Evolutionary conservation across 2,797 vertebrate species (phyloP).

Genomic region (Epinephelus malabaricus): DNA sequence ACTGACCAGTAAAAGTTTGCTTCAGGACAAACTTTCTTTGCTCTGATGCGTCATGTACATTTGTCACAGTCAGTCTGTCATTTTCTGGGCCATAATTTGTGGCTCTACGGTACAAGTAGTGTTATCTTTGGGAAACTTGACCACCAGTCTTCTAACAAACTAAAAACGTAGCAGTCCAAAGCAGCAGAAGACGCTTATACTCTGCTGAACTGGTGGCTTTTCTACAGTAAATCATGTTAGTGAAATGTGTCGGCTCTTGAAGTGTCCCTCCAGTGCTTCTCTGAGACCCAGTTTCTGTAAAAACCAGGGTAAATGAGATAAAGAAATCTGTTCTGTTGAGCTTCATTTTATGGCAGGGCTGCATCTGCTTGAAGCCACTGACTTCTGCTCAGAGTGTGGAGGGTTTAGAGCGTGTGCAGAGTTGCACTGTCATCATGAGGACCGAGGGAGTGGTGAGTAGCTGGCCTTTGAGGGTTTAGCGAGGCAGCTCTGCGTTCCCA

Average conservation of each 20-base stretch:
- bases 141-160: background rate
- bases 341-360: background rate
- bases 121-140: conserved; percentile 27
- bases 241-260: background rate
- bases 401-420: conserved; percentile 4
- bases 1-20: background rate
- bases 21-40: background rate
- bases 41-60: background rate
- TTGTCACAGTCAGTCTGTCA: conserved; percentile 10
- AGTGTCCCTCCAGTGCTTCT: background rate
- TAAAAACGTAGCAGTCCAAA: conserved; percentile 7
- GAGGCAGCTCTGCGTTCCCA: conserved; percentile 34
- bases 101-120: background rate
- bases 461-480: conserved; percentile 38
- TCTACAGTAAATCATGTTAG: background rate
- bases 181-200: background rate
- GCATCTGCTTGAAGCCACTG: background rate
- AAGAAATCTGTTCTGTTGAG: conserved; percentile 15
- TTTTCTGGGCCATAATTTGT: conserved; percentile 42
- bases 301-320: background rate
- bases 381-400: background rate
- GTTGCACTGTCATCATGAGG: conserved; percentile 39
- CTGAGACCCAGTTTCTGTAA: background rate
- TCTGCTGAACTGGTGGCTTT: background rate
- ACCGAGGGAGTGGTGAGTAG: conserved; percentile 26